Base-by-base conservation (phyloP, 2,888 invertebrate species). In the Ganaspis brasiliensis region DNA sequence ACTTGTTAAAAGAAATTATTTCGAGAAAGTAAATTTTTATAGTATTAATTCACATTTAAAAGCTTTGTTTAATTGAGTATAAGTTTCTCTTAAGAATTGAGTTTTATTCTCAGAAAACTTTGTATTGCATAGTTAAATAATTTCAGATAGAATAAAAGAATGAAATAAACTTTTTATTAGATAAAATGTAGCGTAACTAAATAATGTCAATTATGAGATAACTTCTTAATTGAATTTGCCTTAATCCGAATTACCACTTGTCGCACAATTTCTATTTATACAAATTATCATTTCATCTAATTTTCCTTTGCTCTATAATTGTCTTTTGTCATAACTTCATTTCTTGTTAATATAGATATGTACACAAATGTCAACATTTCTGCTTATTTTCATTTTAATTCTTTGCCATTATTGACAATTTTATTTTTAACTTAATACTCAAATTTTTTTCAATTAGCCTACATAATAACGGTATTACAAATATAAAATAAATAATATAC, bases 131-230 rank as follows among this genome's bases (percentile, higher is more conserved):
- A 35, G 9, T 40, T 12, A 40, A 31, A n/a, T n/a, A n/a, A n/a
- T n/a, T n/a, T 45, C 6, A 12, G 35, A 77, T 21, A 52, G 19
- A 35, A 40, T 63, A n/a, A 26, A 24, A 19, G 59, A 9, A 16
- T 26, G 14, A 45, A 61, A 37, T 12, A 24, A 75, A 45, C n/a
- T 72, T 14, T 37, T 19, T 10, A 72, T 35, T 52, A 52, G 16
- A 56, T 24, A 26, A 24, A 12, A 56, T 24, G 12, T n/a, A 10
- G 26, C 2, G 16, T 21, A 59, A 59, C 8, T 14, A 59, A 59
- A 35, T 59, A 59, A 49, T n/a, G 1, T 40, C 40, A 45, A 14
- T 45, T 45, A 14, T 14, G n/a, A 45, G 45, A 45, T 40, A 40
- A 45, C n/a, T 45, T 14, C 14, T 45, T 14, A 14, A 45, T 14